Evolutionary conservation across 2,888 invertebrate genomes (phyloP), one percentile per base, ranked within the genome.

Genomic region (Endomychus coccineus): DNA sequence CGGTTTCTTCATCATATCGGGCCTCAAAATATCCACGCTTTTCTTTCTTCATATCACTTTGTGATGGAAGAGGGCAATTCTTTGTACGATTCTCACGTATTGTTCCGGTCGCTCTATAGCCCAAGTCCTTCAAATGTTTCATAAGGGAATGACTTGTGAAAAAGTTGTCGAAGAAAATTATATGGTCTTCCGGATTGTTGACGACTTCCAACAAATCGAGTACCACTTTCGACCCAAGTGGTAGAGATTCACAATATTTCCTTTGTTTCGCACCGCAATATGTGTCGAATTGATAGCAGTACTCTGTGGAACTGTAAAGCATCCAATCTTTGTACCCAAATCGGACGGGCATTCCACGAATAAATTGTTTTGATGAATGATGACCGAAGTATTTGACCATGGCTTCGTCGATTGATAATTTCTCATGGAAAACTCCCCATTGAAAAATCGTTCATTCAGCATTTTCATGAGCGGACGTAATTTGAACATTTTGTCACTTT

Each of bases 301-400:
- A 36, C n/a, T 23, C 36, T 7, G 16, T 3, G 28, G n/a, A n/a
- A 3, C 19, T 21, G 15, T 22, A 31, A 1, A 31, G 2, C 4
- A 15, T 22, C 31, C 31, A 31, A 3, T 14, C 5, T 21, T 31
- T 31, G 14, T 21, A 31, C 2, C 31, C 21, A 15, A 31, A 31
- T 5, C 21, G 12, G 7, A 24, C 16, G 4, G 25, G 17, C 6
- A 24, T 33, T 5, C 10, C 24, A 7, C n/a, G 14, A 15, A 33
- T 33, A 7, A 33, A 33, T 16, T 51, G 46, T 31, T 55, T 54
- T 9, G 42, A 25, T 3, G 42, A 34, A 32, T 55, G 48, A 14
- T 44, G 48, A 3, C 50, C 51, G 36, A 34, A 54, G 32, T 49
- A 52, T 44, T 49, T 46, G 37, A 53, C 44, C 45, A 54, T 51